A percentile compares a stretch with the other conserved stretches of the same genome.
These are phyloP conservation scores for Leucoma salicis DNA, from an alignment of 2,888 invertebrate genomes.

Conservation along the genomic window DNA sequence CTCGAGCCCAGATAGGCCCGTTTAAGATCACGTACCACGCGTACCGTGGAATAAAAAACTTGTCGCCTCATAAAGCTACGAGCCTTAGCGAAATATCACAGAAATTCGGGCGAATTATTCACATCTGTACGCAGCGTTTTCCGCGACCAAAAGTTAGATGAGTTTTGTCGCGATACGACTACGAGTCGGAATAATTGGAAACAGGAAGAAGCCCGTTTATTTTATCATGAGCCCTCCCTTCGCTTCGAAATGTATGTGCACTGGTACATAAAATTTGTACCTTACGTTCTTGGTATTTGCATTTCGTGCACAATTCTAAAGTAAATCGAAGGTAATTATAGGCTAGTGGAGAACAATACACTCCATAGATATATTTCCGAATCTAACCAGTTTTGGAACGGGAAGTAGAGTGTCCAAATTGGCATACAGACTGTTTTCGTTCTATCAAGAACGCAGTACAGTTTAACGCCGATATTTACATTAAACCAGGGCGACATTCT, in stretches of 20 bases:
- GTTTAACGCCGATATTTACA: no score
- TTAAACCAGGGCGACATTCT: no score
- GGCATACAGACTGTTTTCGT: no score
- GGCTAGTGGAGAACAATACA: no score
- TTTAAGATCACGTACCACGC: no score
- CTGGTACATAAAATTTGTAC: no score
- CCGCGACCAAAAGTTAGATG: conserved; percentile 57
- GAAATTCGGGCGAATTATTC: conserved; percentile 43
- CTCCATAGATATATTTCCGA: no score
- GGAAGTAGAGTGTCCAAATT: no score
- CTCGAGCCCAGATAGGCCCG: conserved; percentile 20
- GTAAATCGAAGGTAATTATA: no score
- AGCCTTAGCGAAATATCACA: conserved; percentile 29
- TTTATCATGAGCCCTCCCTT: conserved; percentile 21
- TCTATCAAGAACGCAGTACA: no score
- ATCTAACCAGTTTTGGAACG: no score
- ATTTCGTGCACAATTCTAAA: no score
- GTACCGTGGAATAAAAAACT: conserved; percentile 31
- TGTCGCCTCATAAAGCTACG: conserved; percentile 32
- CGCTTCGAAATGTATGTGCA: conserved; percentile 4
- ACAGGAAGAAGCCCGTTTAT: conserved; percentile 39
- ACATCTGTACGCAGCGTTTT: conserved; percentile 39
- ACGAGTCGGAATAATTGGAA: conserved; percentile 54
- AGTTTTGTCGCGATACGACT: conserved; percentile 51
- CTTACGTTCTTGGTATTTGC: conserved; percentile 12